Percentiles rank a stretch among this genome's conserved stretches.
Conservation (phyloP, 2,113 vertebrate genomes). For the Crypturellus undulatus region DNA sequence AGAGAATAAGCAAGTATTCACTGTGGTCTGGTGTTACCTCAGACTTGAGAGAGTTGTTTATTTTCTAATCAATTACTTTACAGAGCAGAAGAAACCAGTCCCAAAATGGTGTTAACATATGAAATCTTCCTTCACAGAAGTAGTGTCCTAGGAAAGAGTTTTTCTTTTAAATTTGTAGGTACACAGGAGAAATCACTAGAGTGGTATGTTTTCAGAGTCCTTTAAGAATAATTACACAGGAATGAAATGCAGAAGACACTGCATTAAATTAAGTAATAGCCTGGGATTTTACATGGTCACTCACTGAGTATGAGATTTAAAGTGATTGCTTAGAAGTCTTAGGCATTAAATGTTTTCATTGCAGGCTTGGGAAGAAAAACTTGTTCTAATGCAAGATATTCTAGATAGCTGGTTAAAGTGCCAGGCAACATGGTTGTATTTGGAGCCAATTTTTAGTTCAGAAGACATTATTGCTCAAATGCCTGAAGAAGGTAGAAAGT, state of each 20-base stretch:
- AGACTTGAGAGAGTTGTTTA: neutral
- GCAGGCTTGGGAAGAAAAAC: constrained; percentile 89
- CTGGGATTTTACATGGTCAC: neutral
- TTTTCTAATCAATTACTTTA: neutral
- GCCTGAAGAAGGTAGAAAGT: constrained; percentile 92
- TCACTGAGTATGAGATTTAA: neutral
- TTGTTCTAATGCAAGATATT: constrained; percentile 87
- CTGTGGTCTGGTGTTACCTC: neutral
- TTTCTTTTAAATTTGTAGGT: neutral
- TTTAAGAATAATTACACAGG: neutral
- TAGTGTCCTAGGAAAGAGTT: too few species aligned
- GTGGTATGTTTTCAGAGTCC: neutral
- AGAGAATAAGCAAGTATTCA: neutral
- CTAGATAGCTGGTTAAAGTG: constrained; percentile 89
- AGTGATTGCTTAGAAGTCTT: neutral
- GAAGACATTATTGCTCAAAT: constrained; percentile 93
- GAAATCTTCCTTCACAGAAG: neutral
- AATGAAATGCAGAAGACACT: neutral
- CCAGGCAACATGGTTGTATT: constrained; percentile 90
- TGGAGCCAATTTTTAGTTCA: constrained; percentile 95
- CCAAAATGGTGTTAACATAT: neutral
- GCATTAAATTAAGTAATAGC: neutral
- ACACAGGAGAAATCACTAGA: neutral
- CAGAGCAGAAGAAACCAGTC: neutral
- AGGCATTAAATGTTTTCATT: constrained; percentile 15